Base-by-base conservation (phyloP, 2,113 vertebrate genomes). In the Setophaga petechia region DNA sequence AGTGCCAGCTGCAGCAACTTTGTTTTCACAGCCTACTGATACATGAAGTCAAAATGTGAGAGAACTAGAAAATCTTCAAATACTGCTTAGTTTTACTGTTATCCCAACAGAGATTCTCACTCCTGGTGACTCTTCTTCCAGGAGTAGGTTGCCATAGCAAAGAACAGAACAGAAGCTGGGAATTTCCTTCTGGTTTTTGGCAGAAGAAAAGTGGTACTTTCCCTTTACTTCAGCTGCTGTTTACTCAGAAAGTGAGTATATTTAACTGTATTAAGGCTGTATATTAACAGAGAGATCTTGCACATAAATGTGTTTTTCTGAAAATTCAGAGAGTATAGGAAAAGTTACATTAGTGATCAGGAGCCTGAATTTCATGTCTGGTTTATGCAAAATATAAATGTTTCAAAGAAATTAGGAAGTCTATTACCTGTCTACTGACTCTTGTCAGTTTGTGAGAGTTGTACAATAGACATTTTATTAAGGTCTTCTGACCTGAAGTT, bases 121-220 rank as follows among this genome's bases (percentile, higher is more conserved):
- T 92, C 43, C 47, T 90, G 59, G 27, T 15, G 39, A 63, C 76
- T 90, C 49, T 73, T 91, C 67, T 88, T 84, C 30, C 59, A 84
- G 33, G 24, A 94, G 35, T 55, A 51, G 30, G 37, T 74, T 93
- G 86, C 39, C 79, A 90, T 66, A 84, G 72, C 55, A 81, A 95
- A 95, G 72, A 81, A 71, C 59, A 77, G 73, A 86, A 61, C 84
- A 86, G 65, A 94, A 93, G 76, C 52, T 30, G 61, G 61, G 83
- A 75, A 87, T 78, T 93, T 95, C 76, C 76, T 87, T 86, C 73
- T 94, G 37, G 1, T 57, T 93, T 88, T 69, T 96, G 85, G 67
- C 88, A 95, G 82, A 76, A 85, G 27, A 78, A 90, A 93, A 74
- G 7, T 39, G 35, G 68, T 71, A 55, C 84, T 92, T 95, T 92